phyloP scores from a whole-genome alignment of 2,113 vertebrate genomes.

The Coptodon bakossiorum region DNA sequence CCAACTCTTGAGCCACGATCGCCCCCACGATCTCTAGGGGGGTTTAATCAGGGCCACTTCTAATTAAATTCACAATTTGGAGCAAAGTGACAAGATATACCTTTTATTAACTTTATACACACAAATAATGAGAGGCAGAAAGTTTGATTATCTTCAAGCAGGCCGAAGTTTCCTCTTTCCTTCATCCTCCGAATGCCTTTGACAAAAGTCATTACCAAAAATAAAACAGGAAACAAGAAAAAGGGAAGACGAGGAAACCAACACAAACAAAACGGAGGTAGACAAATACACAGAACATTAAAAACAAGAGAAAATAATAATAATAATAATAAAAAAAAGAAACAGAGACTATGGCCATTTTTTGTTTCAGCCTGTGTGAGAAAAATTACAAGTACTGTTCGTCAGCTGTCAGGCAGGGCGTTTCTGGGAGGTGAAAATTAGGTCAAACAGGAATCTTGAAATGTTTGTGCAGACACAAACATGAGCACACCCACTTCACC shows the following conservation, averaged over 20 bases:
- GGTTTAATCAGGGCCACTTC: too few relatives aligned
- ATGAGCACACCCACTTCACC: neutral
- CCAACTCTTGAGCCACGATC: neutral
- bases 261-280: neutral
- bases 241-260: neutral
- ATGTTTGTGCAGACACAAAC: neutral
- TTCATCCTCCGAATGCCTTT: neutral
- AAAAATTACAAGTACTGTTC: neutral
- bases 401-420: neutral
- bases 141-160: neutral
- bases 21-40: neutral
- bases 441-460: neutral
- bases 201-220: neutral
- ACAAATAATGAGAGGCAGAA: neutral
- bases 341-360: neutral
- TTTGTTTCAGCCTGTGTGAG: neutral
- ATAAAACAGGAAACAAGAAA: neutral
- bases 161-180: neutral
- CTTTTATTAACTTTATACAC: neutral
- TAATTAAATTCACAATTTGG: neutral
- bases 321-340: fast-evolving
- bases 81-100: neutral
- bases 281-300: neutral
- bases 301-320: neutral
- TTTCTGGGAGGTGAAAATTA: neutral